These are phyloP conservation scores for Rhabdornis inornatus DNA, from an alignment of 2,113 vertebrate species.

Conservation along the genomic window DNA sequence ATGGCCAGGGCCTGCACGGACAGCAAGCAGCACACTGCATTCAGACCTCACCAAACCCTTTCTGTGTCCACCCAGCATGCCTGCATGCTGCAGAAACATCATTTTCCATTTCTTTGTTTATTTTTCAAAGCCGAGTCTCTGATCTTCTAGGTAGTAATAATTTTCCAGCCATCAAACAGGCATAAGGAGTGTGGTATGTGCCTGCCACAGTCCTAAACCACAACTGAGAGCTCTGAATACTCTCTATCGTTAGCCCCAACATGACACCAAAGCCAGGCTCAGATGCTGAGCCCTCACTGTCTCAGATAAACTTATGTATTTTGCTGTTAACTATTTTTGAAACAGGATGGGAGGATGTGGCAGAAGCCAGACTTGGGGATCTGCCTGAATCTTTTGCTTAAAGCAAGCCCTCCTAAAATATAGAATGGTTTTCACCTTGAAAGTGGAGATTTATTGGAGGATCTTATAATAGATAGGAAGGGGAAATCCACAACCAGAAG, in stretches of 20 bases:
- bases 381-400: not conserved
- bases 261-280: not conserved
- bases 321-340: not conserved
- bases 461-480: not conserved
- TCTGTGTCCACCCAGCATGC: not conserved
- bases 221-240: not conserved
- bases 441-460: not conserved
- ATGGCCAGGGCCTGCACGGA: accelerated
- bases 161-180: slow-evolving; percentile 20
- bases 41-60: not conserved
- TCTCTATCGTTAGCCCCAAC: not conserved
- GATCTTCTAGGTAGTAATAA: not conserved
- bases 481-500: not conserved
- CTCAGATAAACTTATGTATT: not conserved
- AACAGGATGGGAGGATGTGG: not conserved
- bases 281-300: not conserved
- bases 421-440: not conserved
- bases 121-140: slow-evolving; percentile 13
- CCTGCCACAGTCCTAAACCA: slow-evolving; percentile 5
- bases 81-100: not conserved
- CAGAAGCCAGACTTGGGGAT: not conserved
- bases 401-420: not conserved
- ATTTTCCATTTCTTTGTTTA: slow-evolving; percentile 1
- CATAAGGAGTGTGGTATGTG: not conserved
- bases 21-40: not conserved